Evolutionary conservation across 2,113 vertebrate species (phyloP), one percentile per base, ranked within the genome.

Genomic region (Octodon degus): DNA sequence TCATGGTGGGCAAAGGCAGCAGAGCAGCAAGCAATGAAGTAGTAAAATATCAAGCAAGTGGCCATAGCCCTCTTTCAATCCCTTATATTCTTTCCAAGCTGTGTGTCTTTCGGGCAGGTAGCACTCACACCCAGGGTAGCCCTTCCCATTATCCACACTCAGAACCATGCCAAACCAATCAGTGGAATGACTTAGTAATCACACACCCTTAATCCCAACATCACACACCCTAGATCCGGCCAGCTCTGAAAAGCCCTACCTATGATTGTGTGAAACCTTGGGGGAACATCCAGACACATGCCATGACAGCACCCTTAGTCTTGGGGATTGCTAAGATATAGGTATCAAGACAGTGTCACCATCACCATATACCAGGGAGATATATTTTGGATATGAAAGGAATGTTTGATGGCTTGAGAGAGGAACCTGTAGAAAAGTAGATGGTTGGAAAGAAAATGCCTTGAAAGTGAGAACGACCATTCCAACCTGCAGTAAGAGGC

Each of bases 361-460:
- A 91, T 99, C 99, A 97, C 99, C 98, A 97, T 99, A 99, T 99
- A 96, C 99, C 99, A 92, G 99, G 99, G 96, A 99, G 99, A 97
- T 99, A 99, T 90, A 99, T 99, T 98, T 99, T 99, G 82, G 99
- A 99, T 94, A 98, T 98, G 95, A 99, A 99, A 98, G 98, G 98
- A 97, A 99, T 97, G 98, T 99, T 68, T 74, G 58, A 67, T 62
- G 60, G 60, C 40, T 81, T 94, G 32, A 92, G 93, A 95, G 72
- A 87, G 63, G 13, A 37, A 70, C 47, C 43, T n/a, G 1, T n/a
- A 67, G 30, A 25, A 91, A 89, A 93, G 40, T 32, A 27, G 5
- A 37, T n/a, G 37, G 74, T 77, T 27, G 62, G 79, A 27, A 91
- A 63, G 58, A 47, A 88, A 92, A 84, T 0, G 3, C 2, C 13